Percentiles rank a stretch among this genome's conserved stretches.
phyloP scores from a whole-genome alignment of 2,113 vertebrate species.

The Microtus pennsylvanicus region DNA sequence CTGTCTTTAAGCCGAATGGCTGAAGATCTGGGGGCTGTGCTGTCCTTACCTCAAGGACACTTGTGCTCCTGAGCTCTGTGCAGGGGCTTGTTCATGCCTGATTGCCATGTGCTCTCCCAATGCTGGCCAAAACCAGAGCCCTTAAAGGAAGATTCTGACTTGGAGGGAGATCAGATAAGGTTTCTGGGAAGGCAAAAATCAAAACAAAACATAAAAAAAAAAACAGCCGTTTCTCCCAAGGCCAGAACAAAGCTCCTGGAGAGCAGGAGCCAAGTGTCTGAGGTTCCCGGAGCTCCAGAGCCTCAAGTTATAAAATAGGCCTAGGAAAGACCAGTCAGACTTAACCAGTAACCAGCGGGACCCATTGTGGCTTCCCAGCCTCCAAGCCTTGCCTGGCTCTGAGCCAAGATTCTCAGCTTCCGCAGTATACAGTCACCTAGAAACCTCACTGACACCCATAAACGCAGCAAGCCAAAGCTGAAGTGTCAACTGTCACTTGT shows the following conservation, averaged over 20 bases:
- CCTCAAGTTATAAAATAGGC: background rate
- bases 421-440: background rate
- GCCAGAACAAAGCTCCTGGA: rapidly evolving
- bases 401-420: background rate
- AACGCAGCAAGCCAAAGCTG: background rate
- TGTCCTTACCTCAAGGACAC: background rate
- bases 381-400: background rate
- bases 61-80: background rate
- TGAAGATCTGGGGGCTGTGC: background rate
- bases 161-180: background rate
- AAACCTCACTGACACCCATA: background rate
- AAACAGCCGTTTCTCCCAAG: background rate
- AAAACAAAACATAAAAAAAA: too few relatives aligned
- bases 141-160: background rate
- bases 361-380: background rate
- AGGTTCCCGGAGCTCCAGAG: background rate
- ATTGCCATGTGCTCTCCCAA: background rate
- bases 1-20: background rate
- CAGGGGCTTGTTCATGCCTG: background rate
- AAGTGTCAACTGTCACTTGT: background rate
- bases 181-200: background rate
- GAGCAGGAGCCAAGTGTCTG: background rate
- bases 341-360: background rate
- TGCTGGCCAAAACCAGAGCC: background rate
- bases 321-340: background rate